phyloP scores from a whole-genome alignment of 2,888 invertebrate genomes.

The Nemotelus nigrinus region DNA sequence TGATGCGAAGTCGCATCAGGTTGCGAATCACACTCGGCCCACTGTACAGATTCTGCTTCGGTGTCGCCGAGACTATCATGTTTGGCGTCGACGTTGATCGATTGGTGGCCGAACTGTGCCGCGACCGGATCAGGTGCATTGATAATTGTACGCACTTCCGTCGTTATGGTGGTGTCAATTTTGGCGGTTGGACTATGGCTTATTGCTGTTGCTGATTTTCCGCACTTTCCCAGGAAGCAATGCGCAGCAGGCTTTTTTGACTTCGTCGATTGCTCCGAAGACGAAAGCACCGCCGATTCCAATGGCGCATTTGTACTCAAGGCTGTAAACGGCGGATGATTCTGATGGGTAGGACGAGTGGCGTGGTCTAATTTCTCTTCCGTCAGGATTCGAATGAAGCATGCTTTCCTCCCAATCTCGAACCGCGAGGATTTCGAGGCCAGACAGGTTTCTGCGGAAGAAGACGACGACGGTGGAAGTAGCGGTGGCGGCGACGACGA shows the following conservation, averaged over 20 bases:
- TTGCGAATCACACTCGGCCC: not conserved
- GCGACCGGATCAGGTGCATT: too few relatives aligned
- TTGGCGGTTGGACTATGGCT: not conserved
- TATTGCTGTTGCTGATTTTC: too few relatives aligned
- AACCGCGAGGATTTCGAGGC: too few relatives aligned
- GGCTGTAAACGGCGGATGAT: not conserved
- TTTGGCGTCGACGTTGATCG: not conserved
- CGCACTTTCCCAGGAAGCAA: too few relatives aligned
- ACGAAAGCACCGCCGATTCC: not conserved
- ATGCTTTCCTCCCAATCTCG: too few relatives aligned
- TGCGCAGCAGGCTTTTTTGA: too few relatives aligned
- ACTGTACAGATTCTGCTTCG: not conserved
- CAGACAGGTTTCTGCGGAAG: too few relatives aligned
- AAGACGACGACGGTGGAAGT: too few relatives aligned
- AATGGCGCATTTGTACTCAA: not conserved
- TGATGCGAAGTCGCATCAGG: not conserved
- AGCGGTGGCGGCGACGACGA: too few relatives aligned
- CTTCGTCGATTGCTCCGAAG: not conserved
- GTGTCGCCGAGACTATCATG: not conserved
- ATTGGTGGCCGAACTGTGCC: not conserved
- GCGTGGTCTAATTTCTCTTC: too few relatives aligned
- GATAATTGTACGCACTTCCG: not conserved
- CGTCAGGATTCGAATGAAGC: too few relatives aligned
- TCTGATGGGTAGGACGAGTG: too few relatives aligned
- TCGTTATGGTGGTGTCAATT: not conserved